Conservation (phyloP, 2,888 invertebrate genomes). For the Odontocerum albicorne region DNA sequence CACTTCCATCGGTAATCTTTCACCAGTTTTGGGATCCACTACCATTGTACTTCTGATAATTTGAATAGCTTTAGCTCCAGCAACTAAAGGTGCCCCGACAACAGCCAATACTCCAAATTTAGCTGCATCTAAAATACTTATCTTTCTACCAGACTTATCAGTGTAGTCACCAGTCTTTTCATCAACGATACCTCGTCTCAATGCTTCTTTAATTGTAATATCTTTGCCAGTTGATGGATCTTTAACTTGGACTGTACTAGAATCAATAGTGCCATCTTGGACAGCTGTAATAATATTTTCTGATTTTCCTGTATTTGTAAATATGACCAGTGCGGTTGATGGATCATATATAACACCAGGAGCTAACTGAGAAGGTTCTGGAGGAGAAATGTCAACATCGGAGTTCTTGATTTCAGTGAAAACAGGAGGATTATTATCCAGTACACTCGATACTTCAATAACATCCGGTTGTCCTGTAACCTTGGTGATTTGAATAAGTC, state of each 20-base stretch:
- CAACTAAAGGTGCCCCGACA: slow-evolving; percentile 73
- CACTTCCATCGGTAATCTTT: slow-evolving; percentile 77
- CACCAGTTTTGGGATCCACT: slow-evolving; percentile 78
- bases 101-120: slow-evolving; percentile 72
- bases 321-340: slow-evolving; percentile 71
- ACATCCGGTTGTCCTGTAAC: slow-evolving; percentile 71
- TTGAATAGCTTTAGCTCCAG: slow-evolving; percentile 69
- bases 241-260: slow-evolving; percentile 64
- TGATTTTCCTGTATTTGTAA: slow-evolving; percentile 69
- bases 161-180: slow-evolving; percentile 64
- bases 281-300: slow-evolving; percentile 76
- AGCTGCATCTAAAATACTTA: slow-evolving; percentile 56
- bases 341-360: slow-evolving; percentile 80
- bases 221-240: slow-evolving; percentile 70
- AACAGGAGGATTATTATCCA: slow-evolving; percentile 50
- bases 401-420: slow-evolving; percentile 54
- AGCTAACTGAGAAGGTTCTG: slow-evolving; percentile 70
- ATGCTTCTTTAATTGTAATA: slow-evolving; percentile 60
- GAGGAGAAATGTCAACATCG: slow-evolving; percentile 42
- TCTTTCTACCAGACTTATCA: slow-evolving; percentile 65
- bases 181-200: slow-evolving; percentile 46
- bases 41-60: slow-evolving; percentile 66
- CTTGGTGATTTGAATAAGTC: slow-evolving; percentile 72
- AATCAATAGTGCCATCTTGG: slow-evolving; percentile 70
- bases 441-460: slow-evolving; percentile 66